Evolutionary conservation across 2,113 vertebrate species (phyloP).

Genomic region (Odontophorus gujanensis): DNA sequence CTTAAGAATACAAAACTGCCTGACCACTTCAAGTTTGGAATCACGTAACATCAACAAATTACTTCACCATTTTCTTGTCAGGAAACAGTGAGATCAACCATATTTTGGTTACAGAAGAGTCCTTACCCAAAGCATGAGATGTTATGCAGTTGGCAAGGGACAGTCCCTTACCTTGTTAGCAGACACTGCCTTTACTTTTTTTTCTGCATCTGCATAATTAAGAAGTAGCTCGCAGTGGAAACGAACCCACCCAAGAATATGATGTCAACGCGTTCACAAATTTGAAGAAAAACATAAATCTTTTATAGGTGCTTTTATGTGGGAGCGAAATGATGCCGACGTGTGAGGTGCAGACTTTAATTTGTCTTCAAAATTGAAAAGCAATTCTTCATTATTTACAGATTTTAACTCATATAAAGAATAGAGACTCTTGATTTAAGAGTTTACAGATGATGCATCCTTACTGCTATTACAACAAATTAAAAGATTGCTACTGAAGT

Average conservation of each 20-base stretch:
- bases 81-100: neutral
- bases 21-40: neutral
- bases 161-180: neutral
- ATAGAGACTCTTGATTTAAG: too few relatives aligned
- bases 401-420: too few relatives aligned
- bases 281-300: too few relatives aligned
- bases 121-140: neutral
- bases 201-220: neutral
- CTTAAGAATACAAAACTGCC: neutral
- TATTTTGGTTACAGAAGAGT: neutral
- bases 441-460: too few relatives aligned
- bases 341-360: too few relatives aligned
- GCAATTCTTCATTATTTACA: too few relatives aligned
- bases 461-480: too few relatives aligned
- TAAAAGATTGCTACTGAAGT: neutral
- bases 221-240: neutral
- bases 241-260: neutral
- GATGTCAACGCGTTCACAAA: too few relatives aligned
- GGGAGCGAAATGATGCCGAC: too few relatives aligned
- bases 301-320: too few relatives aligned
- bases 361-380: too few relatives aligned
- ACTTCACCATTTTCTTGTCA: neutral
- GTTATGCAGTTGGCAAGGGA: neutral
- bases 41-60: neutral
- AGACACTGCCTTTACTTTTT: neutral